phyloP scores from a whole-genome alignment of 2,888 invertebrate species.

The Nomada goodeniana region DNA sequence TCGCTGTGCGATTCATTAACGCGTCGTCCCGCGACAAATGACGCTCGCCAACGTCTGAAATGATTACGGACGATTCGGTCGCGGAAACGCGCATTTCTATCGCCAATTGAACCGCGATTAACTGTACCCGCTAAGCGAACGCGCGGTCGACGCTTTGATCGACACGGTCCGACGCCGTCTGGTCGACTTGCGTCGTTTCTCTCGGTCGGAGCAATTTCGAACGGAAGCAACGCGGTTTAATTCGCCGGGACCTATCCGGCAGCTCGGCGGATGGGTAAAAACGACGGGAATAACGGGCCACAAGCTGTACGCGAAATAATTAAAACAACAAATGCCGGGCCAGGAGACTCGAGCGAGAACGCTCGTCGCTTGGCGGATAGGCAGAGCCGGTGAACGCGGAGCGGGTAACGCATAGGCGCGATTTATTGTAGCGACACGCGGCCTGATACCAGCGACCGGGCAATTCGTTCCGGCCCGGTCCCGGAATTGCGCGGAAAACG shows the following conservation, averaged over 20 bases:
- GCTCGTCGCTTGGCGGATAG: neutral
- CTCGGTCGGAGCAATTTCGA: conserved; percentile 1
- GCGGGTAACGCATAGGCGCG: conserved; percentile 1
- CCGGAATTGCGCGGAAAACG: conserved; percentile 39
- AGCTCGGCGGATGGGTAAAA: conserved; percentile 15
- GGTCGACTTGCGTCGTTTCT: conserved; percentile 31
- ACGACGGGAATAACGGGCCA: neutral
- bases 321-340: conserved; percentile 43
- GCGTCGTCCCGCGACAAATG: too few relatives aligned
- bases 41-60: too few relatives aligned
- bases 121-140: neutral
- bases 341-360: conserved; percentile 20
- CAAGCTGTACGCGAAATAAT: conserved; percentile 27
- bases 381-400: neutral
- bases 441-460: conserved; percentile 30
- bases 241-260: conserved; percentile 2
- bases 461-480: conserved; percentile 32
- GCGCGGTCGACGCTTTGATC: neutral
- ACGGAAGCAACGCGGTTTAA: conserved; percentile 15
- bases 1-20: too few relatives aligned
- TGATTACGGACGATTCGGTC: neutral
- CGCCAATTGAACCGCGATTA: neutral
- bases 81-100: neutral
- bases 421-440: conserved; percentile 43
- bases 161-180: neutral